phyloP scores from a whole-genome alignment of 2,113 vertebrate genomes.

The Catharus minimus region DNA sequence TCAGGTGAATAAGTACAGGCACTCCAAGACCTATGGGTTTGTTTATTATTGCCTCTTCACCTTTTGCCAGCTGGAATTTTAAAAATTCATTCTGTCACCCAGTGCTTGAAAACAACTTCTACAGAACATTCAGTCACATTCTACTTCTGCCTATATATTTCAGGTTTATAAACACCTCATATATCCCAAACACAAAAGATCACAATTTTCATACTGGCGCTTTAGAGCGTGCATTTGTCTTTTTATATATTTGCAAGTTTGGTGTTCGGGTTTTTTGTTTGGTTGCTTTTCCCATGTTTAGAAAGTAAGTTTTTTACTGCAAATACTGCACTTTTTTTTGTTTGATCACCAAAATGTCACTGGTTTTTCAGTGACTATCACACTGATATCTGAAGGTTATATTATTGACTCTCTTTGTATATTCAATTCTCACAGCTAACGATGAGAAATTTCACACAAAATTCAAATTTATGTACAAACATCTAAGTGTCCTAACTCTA shows the following conservation, averaged over 20 bases:
- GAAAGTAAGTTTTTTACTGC: background rate
- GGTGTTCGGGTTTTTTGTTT: background rate
- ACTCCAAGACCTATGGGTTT: background rate
- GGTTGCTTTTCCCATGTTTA: background rate
- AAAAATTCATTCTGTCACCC: background rate
- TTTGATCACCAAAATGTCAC: background rate
- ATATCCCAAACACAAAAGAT: background rate
- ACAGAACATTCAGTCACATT: background rate
- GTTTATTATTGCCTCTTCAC: background rate
- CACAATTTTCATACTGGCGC: background rate
- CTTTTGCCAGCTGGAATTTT: background rate
- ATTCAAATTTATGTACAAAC: background rate
- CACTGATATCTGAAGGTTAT: background rate
- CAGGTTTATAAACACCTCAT: background rate
- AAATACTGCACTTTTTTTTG: background rate
- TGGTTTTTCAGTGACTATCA: background rate
- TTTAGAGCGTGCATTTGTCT: background rate
- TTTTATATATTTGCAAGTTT: background rate
- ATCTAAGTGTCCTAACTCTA: background rate
- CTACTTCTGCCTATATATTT: background rate
- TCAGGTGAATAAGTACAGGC: background rate
- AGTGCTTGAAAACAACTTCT: background rate
- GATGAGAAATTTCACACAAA: background rate
- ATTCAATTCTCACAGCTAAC: background rate
- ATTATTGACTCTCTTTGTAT: background rate